A percentile compares a stretch with the other conserved stretches of the same genome.
phyloP scores from a whole-genome alignment of 2,797 vertebrate genomes.

The Sebastes vulpes region DNA sequence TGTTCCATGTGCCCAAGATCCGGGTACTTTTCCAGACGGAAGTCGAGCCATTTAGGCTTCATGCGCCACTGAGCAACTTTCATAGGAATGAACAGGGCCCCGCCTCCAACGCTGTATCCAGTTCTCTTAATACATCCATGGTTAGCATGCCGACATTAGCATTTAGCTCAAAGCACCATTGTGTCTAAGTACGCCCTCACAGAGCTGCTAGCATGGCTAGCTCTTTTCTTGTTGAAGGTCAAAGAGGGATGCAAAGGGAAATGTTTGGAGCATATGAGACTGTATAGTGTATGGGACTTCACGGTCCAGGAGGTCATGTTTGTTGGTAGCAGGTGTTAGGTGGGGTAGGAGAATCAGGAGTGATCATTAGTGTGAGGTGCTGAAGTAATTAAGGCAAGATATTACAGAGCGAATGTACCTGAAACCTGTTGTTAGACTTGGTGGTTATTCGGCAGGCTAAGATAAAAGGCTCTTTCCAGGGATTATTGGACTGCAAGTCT shows the following conservation, averaged over 20 bases:
- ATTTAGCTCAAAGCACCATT: neutral
- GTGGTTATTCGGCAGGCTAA: neutral
- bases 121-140: no score
- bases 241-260: constrained; percentile 10
- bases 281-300: neutral
- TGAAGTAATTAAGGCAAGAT: neutral
- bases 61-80: no score
- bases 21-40: no score
- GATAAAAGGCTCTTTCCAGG: neutral
- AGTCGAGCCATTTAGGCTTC: no score
- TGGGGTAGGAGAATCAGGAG: neutral
- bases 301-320: neutral
- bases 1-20: no score
- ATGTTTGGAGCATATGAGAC: neutral
- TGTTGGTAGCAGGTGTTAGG: neutral
- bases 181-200: neutral
- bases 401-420: neutral
- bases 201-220: neutral
- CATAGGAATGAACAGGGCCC: no score
- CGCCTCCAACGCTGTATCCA: no score
- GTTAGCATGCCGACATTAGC: neutral
- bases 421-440: neutral
- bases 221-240: constrained; percentile 29
- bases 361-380: neutral
- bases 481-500: constrained; percentile 3